Base-by-base conservation (phyloP, 2,888 invertebrate species). In the Agrotis puta region DNA sequence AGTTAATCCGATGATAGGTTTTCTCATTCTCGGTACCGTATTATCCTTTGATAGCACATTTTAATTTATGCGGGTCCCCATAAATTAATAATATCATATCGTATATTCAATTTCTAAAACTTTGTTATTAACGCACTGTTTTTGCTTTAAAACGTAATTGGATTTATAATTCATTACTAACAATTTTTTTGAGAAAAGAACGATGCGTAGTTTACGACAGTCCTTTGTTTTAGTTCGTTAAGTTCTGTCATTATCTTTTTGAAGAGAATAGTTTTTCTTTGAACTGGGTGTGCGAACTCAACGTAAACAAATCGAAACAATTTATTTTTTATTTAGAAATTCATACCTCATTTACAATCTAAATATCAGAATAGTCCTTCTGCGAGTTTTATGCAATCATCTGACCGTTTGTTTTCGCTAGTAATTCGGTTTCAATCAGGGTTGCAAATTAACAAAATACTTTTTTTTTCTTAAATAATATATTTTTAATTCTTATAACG, bases 1-100 rank as follows among this genome's bases (percentile, higher is more conserved):
- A 72, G 62, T 77, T 87, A 88, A 88, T 88, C 88, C 88, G 72
- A 71, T 82, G 88, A 86, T 89, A 89, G 89, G 88, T 88, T 87
- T 87, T 85, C 86, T 84, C 81, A 76, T 82, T 82, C 81, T 74
- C 84, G 74, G 70, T 79, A 77, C 83, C 76, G 78, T 81, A 85
- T 87, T 82, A 88, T 86, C 85, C 83, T 85, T 77, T 72, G 74
- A 79, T 77, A 84, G 83, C 75, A 85, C 64, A 82, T 82, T 88
- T 85, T 85, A 89, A 89, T 89, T 81, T 89, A 89, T 89, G 88
- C 88, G 82, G 89, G 89, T 67, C 50, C 54, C 67, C 73, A 80
- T 84, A 81, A 82, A 82, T 83, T 80, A 64, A 53, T 78, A 70
- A 82, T 73, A 77, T 80, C 68, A 73, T 80, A 80, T 73, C 72